phyloP scores from a whole-genome alignment of 2,888 invertebrate species.

The Acronicta alni region DNA sequence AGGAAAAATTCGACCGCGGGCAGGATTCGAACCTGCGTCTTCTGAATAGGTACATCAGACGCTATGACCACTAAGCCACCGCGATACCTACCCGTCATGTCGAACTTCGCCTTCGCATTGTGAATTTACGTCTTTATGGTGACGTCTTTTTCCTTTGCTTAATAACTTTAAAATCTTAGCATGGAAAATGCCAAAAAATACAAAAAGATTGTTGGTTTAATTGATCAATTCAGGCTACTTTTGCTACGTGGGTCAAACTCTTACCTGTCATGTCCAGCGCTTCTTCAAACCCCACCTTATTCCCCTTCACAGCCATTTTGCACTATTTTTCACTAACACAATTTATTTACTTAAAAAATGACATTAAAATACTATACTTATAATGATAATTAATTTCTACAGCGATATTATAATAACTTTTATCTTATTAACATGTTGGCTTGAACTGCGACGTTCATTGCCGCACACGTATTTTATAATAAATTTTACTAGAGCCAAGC shows the following conservation, averaged over 20 bases:
- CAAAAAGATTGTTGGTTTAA: too few relatives aligned
- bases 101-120: too few relatives aligned
- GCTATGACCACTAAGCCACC: too few relatives aligned
- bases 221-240: too few relatives aligned
- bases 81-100: too few relatives aligned
- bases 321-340: conserved; percentile 26
- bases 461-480: background rate
- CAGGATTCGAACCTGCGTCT: too few relatives aligned
- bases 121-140: too few relatives aligned
- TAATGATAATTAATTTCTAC: conserved; percentile 12
- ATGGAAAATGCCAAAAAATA: too few relatives aligned
- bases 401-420: background rate
- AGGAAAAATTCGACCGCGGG: too few relatives aligned
- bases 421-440: background rate
- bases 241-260: background rate
- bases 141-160: too few relatives aligned
- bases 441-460: background rate
- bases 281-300: conserved; percentile 31
- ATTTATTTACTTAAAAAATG: conserved; percentile 8
- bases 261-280: conserved; percentile 40
- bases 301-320: conserved; percentile 37
- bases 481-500: background rate
- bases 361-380: background rate
- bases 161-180: too few relatives aligned
- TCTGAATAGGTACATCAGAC: too few relatives aligned